A percentile compares a stretch with the other conserved stretches of the same genome.
phyloP scores from a whole-genome alignment of 1,140 invertebrate species.

The Bombus superbus region DNA sequence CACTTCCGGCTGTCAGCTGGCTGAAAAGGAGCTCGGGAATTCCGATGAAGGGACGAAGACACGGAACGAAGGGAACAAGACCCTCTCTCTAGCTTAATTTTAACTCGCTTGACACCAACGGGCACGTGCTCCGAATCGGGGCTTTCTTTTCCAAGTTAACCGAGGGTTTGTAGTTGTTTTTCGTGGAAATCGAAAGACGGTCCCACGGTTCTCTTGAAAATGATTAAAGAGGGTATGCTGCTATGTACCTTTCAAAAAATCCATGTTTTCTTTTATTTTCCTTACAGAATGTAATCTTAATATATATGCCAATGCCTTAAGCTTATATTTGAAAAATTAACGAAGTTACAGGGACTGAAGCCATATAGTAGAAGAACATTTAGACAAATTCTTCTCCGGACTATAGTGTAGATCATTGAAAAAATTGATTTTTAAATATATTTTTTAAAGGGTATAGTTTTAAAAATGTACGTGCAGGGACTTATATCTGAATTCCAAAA shows the following conservation, averaged over 20 bases:
- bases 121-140: conserved; percentile 72
- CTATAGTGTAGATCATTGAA: too few species aligned
- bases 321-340: too few species aligned
- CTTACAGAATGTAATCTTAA: too few species aligned
- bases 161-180: neutral
- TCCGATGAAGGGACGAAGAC: conserved; percentile 51
- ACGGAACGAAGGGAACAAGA: conserved; percentile 38
- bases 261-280: too few species aligned
- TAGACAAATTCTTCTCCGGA: too few species aligned
- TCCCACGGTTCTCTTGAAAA: neutral
- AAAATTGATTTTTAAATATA: too few species aligned
- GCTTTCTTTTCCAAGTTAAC: conserved; percentile 24
- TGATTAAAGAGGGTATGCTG: neutral
- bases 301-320: too few species aligned
- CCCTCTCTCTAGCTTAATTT: conserved; percentile 72
- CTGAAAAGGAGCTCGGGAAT: conserved; percentile 38
- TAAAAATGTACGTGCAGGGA: too few species aligned
- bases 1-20: conserved; percentile 79
- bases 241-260: neutral
- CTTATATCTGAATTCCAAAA: too few species aligned
- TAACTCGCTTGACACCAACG: conserved; percentile 57
- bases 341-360: too few species aligned
- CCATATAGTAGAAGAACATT: too few species aligned
- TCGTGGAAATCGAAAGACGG: conserved; percentile 31
- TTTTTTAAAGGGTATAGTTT: too few species aligned